Base-by-base conservation (phyloP, 2,113 vertebrate species). In the Alosa alosa region DNA sequence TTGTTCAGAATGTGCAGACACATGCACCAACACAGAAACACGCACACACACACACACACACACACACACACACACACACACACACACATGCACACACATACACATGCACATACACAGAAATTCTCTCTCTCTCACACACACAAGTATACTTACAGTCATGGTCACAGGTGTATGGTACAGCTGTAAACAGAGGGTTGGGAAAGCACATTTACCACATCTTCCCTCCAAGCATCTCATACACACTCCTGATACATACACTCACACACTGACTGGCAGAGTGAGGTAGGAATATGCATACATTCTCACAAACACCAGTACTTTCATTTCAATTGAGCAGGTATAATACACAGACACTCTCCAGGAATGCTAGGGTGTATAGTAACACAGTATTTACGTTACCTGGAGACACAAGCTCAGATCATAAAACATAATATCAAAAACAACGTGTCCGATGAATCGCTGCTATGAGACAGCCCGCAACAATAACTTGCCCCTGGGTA, bases 41-140 rank as follows among this genome's bases (percentile, higher is more conserved):
- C 20, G n/a, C 57, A 22, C 57, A 64, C 18, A 47, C 46, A 25
- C 22, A 82, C 81, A 82, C 81, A 82, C 82, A 64, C 18, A 64
- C 57, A 64, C 57, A 64, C 18, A n/a, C 57, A n/a, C 57, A 64
- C 9, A 60, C 57, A 60, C 18, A n/a, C n/a, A n/a, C n/a, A n/a
- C 1, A 60, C 18, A 64, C 17, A 22, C 57, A 64, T 20, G 1
- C 57, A 64, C 2, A 64, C 17, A 64, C 17, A 1, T 1, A 82
- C 82, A 82, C 46, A 50, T 22, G 52, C 82, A 50, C 82, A 50
- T 20, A 82, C 81, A 82, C 81, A 47, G n/a, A n/a, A n/a, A n/a
- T n/a, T n/a, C n/a, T n/a, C n/a, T n/a, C n/a, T n/a, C n/a, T n/a
- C n/a, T n/a, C n/a, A 50, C 46, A 82, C 82, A 82, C 41, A 82